Conservation (phyloP, 1,140 invertebrate genomes). For the Polypedilum pembai region DNA sequence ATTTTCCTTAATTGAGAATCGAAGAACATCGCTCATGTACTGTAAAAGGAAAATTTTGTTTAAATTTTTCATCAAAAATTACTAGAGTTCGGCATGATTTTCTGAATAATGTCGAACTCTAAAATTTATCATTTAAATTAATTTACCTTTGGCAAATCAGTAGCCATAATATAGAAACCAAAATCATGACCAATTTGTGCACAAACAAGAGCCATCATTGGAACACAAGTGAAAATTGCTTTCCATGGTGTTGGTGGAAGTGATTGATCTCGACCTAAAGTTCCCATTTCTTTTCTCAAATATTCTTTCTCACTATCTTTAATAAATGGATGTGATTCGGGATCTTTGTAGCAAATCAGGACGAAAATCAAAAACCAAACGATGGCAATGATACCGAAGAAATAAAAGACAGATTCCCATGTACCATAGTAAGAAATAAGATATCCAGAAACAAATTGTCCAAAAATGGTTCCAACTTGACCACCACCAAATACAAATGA, state of each 20-base stretch:
- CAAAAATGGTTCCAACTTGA: constrained; percentile 62
- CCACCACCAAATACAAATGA: constrained; percentile 66
- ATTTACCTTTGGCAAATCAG: constrained; percentile 67
- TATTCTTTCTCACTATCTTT: constrained; percentile 68
- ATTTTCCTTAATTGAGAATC: constrained; percentile 70
- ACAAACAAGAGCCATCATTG: constrained; percentile 63
- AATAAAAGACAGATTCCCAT: constrained; percentile 73
- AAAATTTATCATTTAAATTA: too few species aligned
- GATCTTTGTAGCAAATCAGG: constrained; percentile 66
- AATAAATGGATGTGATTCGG: constrained; percentile 75
- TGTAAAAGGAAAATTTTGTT: constrained; percentile 34
- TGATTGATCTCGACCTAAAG: constrained; percentile 44
- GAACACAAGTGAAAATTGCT: constrained; percentile 63
- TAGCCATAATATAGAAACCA: constrained; percentile 91
- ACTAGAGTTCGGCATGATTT: too few species aligned
- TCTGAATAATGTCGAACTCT: too few species aligned
- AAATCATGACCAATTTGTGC: constrained; percentile 82
- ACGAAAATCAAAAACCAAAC: constrained; percentile 68
- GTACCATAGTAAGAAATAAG: constrained; percentile 56
- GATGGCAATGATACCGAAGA: constrained; percentile 68
- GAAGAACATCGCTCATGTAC: constrained; percentile 82
- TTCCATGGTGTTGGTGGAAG: constrained; percentile 61
- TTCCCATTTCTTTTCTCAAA: constrained; percentile 56
- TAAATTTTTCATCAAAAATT: background rate
- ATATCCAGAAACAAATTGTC: constrained; percentile 61